Evolutionary conservation across 2,797 vertebrate species (phyloP), one percentile per base, ranked within the genome.

Genomic region (Periophthalmus magnuspinnatus): DNA sequence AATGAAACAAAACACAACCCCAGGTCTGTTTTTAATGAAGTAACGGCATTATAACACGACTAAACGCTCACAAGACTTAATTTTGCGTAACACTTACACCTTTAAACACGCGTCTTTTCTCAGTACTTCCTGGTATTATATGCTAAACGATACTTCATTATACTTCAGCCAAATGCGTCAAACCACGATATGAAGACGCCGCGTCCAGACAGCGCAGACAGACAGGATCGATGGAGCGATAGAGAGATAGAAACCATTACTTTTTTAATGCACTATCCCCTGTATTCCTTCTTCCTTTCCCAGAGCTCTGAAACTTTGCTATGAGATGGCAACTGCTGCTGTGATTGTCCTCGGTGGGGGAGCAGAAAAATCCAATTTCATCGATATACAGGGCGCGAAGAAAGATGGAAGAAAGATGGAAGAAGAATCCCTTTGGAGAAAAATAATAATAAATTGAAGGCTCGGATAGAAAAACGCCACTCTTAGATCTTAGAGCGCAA

Each of bases 311-410:
- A 57, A 87, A 87, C 87, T 84, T 88, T 86, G 79, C 87, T 84
- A 80, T 82, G 84, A 88, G 87, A 87, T 70, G 77, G 81, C 90
- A 89, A 91, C 88, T 90, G 88, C 80, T 72, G 79, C 85, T 61
- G 77, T 89, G 89, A 90, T 90, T 88, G 85, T 90, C 85, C 86
- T 82, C 84, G 78, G 55, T 79, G 74, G 84, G 77, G 85, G 78
- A 88, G 78, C 81, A 86, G 80, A 82, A 84, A 91, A 90, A 89
- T 90, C 85, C 84, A 91, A 91, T 90, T 90, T 78, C 83, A 86
- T 89, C 84, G 78, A 90, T 87, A 90, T 83, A 86, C 83, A 88
- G 81, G 76, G 72, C 2, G 48, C 73, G 78, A 81, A 86, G 78
- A 87, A 79, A 78, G 72, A 84, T 48, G 52, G 63, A 70, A 65